Evolutionary conservation across 2,888 invertebrate genomes (phyloP).

Genomic region (Drosophila lutescens): DNA sequence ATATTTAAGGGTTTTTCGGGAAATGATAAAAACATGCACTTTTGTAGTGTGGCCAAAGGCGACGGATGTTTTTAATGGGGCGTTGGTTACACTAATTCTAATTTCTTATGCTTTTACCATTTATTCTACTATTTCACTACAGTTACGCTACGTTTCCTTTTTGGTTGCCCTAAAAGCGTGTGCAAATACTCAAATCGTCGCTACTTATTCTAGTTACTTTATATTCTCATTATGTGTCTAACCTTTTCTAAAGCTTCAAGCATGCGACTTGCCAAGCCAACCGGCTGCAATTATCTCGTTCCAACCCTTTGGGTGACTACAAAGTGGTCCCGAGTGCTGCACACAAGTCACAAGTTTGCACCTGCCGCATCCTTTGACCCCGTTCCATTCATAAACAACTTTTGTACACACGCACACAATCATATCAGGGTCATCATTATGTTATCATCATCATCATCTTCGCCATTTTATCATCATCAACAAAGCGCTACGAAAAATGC

Average conservation of each 20-base stretch:
- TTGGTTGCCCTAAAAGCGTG: neutral
- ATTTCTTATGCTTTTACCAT: neutral
- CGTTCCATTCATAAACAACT: slow-evolving; percentile 29
- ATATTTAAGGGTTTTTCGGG: neutral
- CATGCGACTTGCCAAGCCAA: slow-evolving; percentile 9
- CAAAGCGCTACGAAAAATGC: slow-evolving; percentile 33
- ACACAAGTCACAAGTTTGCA: slow-evolving; percentile 22
- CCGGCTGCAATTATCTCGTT: slow-evolving; percentile 16
- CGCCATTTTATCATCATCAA: slow-evolving; percentile 5
- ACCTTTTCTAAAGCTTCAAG: slow-evolving; percentile 5
- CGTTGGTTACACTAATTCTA: neutral
- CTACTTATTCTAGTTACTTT: neutral
- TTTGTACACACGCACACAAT: slow-evolving; percentile 6
- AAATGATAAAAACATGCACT: neutral
- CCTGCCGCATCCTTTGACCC: slow-evolving; percentile 34
- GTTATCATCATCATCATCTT: slow-evolving; percentile 14
- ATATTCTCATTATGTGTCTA: neutral
- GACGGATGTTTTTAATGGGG: neutral
- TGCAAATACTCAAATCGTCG: neutral
- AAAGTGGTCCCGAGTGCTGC: slow-evolving; percentile 22
- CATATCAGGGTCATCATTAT: slow-evolving; percentile 12
- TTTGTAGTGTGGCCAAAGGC: neutral
- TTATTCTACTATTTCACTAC: neutral
- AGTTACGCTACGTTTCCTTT: neutral
- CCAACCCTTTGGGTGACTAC: slow-evolving; percentile 19